phyloP scores from a whole-genome alignment of 1,140 invertebrate species.

The Drosophila bifasciata region DNA sequence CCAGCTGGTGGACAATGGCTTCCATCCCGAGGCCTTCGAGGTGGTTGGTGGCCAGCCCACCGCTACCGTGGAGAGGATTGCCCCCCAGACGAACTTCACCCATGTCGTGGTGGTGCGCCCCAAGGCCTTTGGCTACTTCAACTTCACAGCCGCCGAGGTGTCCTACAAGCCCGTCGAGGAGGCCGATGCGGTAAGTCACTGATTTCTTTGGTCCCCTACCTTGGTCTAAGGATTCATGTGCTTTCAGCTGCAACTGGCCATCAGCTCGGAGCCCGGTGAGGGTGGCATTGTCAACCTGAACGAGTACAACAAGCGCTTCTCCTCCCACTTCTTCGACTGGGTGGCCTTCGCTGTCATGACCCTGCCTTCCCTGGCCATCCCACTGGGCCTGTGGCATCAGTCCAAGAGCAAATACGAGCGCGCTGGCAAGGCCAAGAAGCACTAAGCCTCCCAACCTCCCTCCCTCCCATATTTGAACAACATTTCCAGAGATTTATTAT shows the following conservation, averaged over 20 bases:
- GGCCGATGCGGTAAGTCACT: slow-evolving; percentile 86
- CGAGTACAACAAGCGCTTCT: slow-evolving; percentile 99
- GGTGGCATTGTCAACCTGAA: slow-evolving; percentile 97
- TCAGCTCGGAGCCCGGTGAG: slow-evolving; percentile 98
- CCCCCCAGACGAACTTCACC: slow-evolving; percentile 95
- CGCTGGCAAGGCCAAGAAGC: slow-evolving; percentile 88
- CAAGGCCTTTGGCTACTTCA: slow-evolving; percentile 96
- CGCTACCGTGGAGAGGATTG: slow-evolving; percentile 94
- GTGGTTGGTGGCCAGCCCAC: slow-evolving; percentile 93
- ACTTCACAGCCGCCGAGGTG: slow-evolving; percentile 97
- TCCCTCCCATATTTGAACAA: slow-evolving; percentile 17
- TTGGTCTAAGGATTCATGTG: slow-evolving; percentile 71
- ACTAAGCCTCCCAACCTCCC: too few relatives aligned
- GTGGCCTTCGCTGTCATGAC: slow-evolving; percentile 98
- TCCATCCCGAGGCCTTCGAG: slow-evolving; percentile 94
- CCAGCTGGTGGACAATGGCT: slow-evolving; percentile 93
- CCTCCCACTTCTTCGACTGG: slow-evolving; percentile 98
- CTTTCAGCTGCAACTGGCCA: slow-evolving; percentile 91
- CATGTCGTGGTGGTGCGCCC: slow-evolving; percentile 97
- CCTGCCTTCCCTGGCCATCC: slow-evolving; percentile 96
- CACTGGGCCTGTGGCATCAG: slow-evolving; percentile 96
- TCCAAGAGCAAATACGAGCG: slow-evolving; percentile 98
- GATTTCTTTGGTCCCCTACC: neutral
- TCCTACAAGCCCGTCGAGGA: slow-evolving; percentile 94
- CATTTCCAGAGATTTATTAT: slow-evolving; percentile 58